Base-by-base conservation (phyloP, 1,140 invertebrate genomes). In the Trichomalopsis sarcophagae region DNA sequence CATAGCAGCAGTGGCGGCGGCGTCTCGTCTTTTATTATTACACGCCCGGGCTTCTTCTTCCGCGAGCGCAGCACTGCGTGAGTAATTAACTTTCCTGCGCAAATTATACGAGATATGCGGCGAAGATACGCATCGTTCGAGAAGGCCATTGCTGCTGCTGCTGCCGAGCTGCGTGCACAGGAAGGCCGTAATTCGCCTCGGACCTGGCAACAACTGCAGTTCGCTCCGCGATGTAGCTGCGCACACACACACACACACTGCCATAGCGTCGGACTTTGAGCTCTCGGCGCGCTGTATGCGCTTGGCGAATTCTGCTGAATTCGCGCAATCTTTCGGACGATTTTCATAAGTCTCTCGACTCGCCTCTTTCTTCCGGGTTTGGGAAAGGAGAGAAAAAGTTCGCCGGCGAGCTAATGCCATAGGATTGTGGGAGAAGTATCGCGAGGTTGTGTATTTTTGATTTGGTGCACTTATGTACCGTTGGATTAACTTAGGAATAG, bases 321-420 rank as follows among this genome's bases (percentile, higher is more conserved):
- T 71, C 50, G 2, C 68, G 36, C 55, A 83, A 71, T 71, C 69
- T 71, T 33, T 71, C 69, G 87, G 86, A 88, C 89, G 88, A 90
- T 88, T 89, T 90, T 90, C 90, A 87, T 89, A 90, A 89, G 90
- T 90, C 88, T 90, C 88, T 87, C 89, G 86, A 84, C 23, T 21
- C 5, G 23, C 10, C n/a, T 66, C 62, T 13, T 71, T 71, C 30
- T 71, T 71, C 23, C 30, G 23, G 69, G 11, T 30, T 14, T n/a
- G 10, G 11, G 69, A 27, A 27, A 30, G 11, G 68, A 30, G 30
- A 71, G 14, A 71, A 71, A 71, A 71, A 71, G 73, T 69, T 74
- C 55, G 84, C 11, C 4, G 14, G 47, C 27, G 47, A 50, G 11
- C 3, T 13, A 50, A 13, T 50, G 13, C 44, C 10, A 47, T 6